Evolutionary conservation across 2,888 invertebrate genomes (phyloP).

Genomic region (Oeneis ivallda): DNA sequence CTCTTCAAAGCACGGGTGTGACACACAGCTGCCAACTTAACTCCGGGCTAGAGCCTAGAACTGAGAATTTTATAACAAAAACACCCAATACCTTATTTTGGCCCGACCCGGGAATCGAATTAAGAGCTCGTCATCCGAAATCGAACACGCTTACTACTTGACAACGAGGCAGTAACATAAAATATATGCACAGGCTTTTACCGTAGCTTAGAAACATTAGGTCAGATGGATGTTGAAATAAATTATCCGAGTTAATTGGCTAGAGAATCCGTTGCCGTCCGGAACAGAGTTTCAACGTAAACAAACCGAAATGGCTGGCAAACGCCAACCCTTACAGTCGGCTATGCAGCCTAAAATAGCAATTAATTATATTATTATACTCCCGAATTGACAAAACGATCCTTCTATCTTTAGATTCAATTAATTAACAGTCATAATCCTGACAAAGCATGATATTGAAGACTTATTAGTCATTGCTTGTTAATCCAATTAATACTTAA

Average conservation of each 20-base stretch:
- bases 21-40: too few relatives aligned
- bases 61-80: too few relatives aligned
- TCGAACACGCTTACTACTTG: neutral
- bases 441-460: neutral
- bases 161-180: neutral
- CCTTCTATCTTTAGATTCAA: neutral
- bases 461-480: neutral
- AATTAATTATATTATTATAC: neutral
- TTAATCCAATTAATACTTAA: too few relatives aligned
- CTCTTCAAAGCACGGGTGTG: too few relatives aligned
- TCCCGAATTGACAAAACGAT: neutral
- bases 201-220: neutral
- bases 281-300: neutral
- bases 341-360: neutral
- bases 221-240: neutral
- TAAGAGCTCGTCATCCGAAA: too few relatives aligned
- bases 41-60: too few relatives aligned
- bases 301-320: neutral
- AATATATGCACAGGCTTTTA: neutral
- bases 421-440: too few relatives aligned
- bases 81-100: too few relatives aligned
- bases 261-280: neutral
- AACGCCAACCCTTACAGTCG: neutral
- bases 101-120: too few relatives aligned
- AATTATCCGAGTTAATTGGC: constrained; percentile 4